phyloP scores from a whole-genome alignment of 2,888 invertebrate genomes.

The Limnephilus marmoratus region DNA sequence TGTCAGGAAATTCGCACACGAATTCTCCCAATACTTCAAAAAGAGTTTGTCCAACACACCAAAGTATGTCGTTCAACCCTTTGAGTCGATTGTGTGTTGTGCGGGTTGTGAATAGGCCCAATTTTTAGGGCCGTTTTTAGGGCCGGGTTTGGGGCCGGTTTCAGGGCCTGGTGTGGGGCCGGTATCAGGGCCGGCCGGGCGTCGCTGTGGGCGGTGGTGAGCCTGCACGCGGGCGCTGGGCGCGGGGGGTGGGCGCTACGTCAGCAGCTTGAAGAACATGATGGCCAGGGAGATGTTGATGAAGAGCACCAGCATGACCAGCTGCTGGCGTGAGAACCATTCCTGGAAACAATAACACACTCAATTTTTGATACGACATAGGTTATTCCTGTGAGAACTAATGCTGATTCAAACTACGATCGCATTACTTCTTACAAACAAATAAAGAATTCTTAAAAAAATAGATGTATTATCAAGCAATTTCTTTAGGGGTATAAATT shows the following conservation, averaged over 20 bases:
- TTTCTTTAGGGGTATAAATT: background rate
- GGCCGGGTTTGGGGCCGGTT: background rate
- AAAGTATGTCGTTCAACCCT: background rate
- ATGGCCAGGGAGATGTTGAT: conserved; percentile 96
- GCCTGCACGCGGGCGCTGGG: conserved; percentile 48
- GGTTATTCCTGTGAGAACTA: background rate
- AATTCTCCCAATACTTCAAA: background rate
- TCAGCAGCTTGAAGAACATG: conserved; percentile 96
- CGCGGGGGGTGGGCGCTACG: conserved; percentile 85
- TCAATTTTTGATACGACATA: background rate
- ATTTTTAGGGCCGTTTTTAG: conserved; percentile 6
- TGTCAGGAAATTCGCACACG: background rate
- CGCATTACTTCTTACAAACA: no score
- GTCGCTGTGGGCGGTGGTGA: conserved; percentile 19
- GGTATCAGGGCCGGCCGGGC: background rate
- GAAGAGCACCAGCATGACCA: conserved; percentile 94
- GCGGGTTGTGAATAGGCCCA: conserved; percentile 6
- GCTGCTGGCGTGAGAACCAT: conserved; percentile 97
- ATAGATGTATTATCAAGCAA: no score
- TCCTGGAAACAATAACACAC: conserved; percentile 81
- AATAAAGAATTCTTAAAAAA: no score
- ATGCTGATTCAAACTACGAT: no score
- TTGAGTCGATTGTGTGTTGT: background rate
- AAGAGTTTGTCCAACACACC: background rate
- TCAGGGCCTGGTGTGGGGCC: background rate